A percentile compares a stretch with the other conserved stretches of the same genome.
phyloP scores from a whole-genome alignment of 2,888 invertebrate species.

The Drosophila longiperda region DNA sequence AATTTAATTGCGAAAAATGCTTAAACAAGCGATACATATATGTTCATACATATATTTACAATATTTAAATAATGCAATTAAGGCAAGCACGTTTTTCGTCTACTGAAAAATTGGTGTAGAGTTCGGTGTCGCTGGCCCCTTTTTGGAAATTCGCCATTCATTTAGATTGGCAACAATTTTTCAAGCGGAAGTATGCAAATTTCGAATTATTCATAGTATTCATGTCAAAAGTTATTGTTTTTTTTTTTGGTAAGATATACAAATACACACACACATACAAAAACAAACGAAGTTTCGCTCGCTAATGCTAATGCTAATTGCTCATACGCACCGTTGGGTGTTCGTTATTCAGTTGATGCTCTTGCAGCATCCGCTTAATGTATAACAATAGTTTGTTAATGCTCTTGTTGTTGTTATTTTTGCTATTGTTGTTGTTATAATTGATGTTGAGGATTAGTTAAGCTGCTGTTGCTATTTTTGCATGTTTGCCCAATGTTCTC shows the following conservation, averaged over 20 bases:
- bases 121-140: slow-evolving; percentile 36
- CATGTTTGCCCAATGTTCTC: slow-evolving; percentile 36
- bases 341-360: slow-evolving; percentile 28
- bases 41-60: slow-evolving; percentile 1
- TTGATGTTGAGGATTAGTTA: slow-evolving; percentile 20
- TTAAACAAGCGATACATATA: slow-evolving; percentile 26
- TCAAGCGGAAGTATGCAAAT: slow-evolving; percentile 26
- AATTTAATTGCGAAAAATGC: slow-evolving; percentile 41
- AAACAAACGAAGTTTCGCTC: slow-evolving; percentile 13
- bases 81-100: slow-evolving; percentile 48
- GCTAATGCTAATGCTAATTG: slow-evolving; percentile 60
- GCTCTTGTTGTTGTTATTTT: slow-evolving; percentile 15
- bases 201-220: slow-evolving; percentile 36
- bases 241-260: slow-evolving; percentile 36
- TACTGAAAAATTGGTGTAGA: slow-evolving; percentile 13
- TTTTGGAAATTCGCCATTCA: slow-evolving; percentile 27
- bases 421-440: slow-evolving; percentile 15
- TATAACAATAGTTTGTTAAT: slow-evolving; percentile 20
- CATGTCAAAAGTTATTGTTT: slow-evolving; percentile 32
- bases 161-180: slow-evolving; percentile 4
- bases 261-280: slow-evolving; percentile 14
- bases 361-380: slow-evolving; percentile 29
- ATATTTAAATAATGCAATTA: slow-evolving; percentile 33
- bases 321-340: slow-evolving; percentile 72
- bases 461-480: slow-evolving; percentile 19